A percentile compares a stretch with the other conserved stretches of the same genome.
Evolutionary conservation across 2,113 vertebrate species (phyloP).

Genomic region (Boleophthalmus pectinirostris): DNA sequence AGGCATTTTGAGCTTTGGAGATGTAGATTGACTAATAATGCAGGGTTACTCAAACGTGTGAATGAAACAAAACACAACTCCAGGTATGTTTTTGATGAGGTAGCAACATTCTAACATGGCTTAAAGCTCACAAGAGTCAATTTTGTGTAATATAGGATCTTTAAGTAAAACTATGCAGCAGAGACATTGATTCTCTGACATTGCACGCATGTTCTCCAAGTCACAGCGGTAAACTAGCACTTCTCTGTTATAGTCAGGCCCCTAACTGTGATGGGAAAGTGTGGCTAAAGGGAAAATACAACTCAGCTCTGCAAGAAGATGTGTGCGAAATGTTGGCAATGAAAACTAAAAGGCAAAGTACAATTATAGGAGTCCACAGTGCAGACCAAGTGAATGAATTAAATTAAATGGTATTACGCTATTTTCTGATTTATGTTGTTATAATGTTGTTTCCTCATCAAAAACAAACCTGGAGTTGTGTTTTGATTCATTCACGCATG

Average conservation of each 20-base stretch:
- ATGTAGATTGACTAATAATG: too few species aligned
- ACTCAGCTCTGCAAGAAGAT: background rate
- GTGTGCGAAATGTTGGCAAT: background rate
- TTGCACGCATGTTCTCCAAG: slow-evolving; percentile 12
- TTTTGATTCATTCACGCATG: too few species aligned
- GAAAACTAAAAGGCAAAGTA: background rate
- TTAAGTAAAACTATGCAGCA: slow-evolving; percentile 43
- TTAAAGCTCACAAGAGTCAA: background rate
- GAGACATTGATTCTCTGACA: slow-evolving; percentile 46
- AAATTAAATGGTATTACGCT: background rate
- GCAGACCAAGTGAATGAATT: background rate
- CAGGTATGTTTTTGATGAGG: too few species aligned
- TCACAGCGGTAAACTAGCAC: background rate
- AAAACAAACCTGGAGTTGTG: too few species aligned
- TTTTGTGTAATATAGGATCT: too few species aligned
- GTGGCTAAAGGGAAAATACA: background rate
- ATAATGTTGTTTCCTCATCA: too few species aligned
- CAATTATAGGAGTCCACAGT: background rate
- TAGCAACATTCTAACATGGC: too few species aligned
- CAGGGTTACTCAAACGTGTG: too few species aligned
- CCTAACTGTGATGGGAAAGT: slow-evolving; percentile 9
- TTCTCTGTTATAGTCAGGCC: slow-evolving; percentile 10
- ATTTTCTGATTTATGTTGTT: too few species aligned
- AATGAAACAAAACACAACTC: too few species aligned
- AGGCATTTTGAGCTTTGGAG: too few species aligned